Evolutionary conservation across 2,113 vertebrate species (phyloP).

Genomic region (Geothlypis trichas): DNA sequence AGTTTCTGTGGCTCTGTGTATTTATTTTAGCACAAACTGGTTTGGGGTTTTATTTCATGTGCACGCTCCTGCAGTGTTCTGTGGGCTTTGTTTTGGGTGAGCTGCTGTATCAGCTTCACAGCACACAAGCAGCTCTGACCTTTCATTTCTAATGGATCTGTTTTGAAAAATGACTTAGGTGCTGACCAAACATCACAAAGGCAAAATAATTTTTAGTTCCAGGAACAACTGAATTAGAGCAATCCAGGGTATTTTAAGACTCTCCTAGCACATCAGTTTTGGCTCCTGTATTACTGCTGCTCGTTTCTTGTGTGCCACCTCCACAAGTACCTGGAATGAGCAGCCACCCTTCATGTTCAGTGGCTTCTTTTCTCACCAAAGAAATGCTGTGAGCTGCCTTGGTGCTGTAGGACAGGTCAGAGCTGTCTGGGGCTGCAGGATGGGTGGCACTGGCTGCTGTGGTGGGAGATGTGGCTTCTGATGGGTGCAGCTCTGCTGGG

Average conservation of each 20-base stretch:
- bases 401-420: neutral
- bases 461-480: neutral
- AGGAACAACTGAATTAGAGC: neutral
- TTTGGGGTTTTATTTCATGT: neutral
- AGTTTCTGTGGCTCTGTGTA: neutral
- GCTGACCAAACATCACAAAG: neutral
- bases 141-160: neutral
- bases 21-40: constrained; percentile 13
- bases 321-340: neutral
- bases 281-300: neutral
- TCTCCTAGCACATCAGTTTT: neutral
- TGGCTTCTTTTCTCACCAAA: neutral
- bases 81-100: neutral
- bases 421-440: neutral
- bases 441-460: neutral
- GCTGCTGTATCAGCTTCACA: neutral
- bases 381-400: neutral
- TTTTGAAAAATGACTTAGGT: neutral
- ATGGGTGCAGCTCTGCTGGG: neutral
- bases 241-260: neutral
- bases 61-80: neutral
- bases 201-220: neutral
- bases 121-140: neutral
- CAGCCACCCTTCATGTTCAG: neutral
- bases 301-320: neutral